Conservation (phyloP, 1,140 invertebrate species). For the Popillia japonica region DNA sequence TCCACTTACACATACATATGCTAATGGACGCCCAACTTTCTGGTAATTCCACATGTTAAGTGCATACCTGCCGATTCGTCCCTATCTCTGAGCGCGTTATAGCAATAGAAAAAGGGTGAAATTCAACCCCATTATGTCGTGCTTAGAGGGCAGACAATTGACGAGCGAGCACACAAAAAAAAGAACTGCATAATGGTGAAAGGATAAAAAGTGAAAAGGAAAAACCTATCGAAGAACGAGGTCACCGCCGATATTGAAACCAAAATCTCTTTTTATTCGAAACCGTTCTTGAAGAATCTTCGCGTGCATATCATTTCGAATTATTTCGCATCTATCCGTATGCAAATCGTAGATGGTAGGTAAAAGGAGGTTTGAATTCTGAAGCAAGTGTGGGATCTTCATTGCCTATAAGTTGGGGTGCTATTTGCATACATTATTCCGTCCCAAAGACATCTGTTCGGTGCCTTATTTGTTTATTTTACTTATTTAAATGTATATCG, state of each 20-base stretch:
- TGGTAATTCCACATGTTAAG: constrained; percentile 10
- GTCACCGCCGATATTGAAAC: constrained; percentile 16
- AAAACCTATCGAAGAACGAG: constrained; percentile 1
- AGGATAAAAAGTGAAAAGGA: constrained; percentile 4
- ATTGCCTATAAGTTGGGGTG: background rate
- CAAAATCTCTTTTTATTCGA: background rate
- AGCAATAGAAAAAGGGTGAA: background rate
- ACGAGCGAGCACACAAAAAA: constrained; percentile 16
- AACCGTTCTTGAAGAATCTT: background rate
- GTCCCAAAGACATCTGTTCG: constrained; percentile 16
- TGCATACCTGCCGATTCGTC: background rate
- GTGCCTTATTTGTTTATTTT: constrained; percentile 28
- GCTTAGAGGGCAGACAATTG: constrained; percentile 29
- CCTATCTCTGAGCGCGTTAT: background rate
- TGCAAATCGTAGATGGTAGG: constrained; percentile 2
- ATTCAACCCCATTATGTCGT: constrained; percentile 32
- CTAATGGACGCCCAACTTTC: background rate
- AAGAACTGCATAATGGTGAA: background rate
- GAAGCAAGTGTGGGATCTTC: constrained; percentile 21
- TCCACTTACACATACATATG: constrained; percentile 25
- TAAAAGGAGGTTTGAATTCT: background rate
- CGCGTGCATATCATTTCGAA: constrained; percentile 5
- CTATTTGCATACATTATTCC: constrained; percentile 25
- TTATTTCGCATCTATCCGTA: background rate
- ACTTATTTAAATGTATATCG: constrained; percentile 19